A percentile compares a stretch with the other conserved stretches of the same genome.
phyloP scores from a whole-genome alignment of 1,140 invertebrate genomes.

The Pseudomyrmex flavicornis region DNA sequence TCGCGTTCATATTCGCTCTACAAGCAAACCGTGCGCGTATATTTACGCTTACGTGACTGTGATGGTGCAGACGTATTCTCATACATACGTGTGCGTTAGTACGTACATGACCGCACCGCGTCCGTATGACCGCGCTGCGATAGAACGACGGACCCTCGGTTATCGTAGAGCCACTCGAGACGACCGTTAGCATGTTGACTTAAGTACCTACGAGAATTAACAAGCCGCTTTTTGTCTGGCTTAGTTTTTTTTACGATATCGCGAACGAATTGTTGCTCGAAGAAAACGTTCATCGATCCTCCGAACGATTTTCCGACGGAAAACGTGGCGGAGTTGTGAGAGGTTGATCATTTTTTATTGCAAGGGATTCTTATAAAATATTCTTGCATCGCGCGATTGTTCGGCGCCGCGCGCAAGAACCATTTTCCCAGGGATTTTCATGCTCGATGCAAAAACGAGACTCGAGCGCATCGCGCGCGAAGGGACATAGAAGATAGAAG shows the following conservation, averaged over 20 bases:
- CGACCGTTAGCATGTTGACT: constrained; percentile 75
- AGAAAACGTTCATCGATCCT: neutral
- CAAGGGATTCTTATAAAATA: neutral
- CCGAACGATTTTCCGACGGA: neutral
- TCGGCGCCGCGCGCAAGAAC: constrained; percentile 2
- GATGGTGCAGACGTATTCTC: constrained; percentile 47
- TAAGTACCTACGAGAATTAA: constrained; percentile 76
- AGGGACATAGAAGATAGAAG: constrained; percentile 61
- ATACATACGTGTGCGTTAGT: constrained; percentile 24
- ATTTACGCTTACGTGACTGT: constrained; percentile 1
- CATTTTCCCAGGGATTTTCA: constrained; percentile 49
- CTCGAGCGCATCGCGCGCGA: constrained; percentile 37
- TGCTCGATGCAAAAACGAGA: constrained; percentile 38
- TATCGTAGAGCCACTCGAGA: constrained; percentile 75
- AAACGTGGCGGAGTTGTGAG: neutral
- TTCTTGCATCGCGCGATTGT: constrained; percentile 6
- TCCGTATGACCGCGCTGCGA: neutral
- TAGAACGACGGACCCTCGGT: constrained; percentile 67
- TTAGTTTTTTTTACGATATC: constrained; percentile 47
- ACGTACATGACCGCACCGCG: constrained; percentile 35
- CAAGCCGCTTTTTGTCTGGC: constrained; percentile 72
- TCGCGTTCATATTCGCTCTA: constrained; percentile 36
- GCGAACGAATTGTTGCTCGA: neutral
- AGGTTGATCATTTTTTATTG: constrained; percentile 1
- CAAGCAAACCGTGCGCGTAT: neutral